Percentiles rank a stretch among this genome's conserved stretches.
These are phyloP conservation scores for Eupeodes latifasciatus DNA, from an alignment of 2,888 invertebrate species.

Conservation along the genomic window DNA sequence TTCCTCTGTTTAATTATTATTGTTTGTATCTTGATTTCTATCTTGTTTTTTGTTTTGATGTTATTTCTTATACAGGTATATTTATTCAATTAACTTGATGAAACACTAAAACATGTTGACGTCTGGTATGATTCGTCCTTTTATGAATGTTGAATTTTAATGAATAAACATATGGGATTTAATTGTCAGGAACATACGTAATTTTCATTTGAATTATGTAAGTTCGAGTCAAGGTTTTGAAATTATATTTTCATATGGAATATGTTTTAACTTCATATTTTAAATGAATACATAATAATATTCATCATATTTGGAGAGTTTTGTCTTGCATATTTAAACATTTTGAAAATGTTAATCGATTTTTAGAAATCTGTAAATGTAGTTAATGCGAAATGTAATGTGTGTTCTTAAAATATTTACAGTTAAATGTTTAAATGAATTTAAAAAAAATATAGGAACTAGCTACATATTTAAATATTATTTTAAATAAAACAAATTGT, in stretches of 20 bases:
- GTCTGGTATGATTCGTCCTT: constrained; percentile 2
- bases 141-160: neutral
- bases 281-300: too few species aligned
- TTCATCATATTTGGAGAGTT: too few species aligned
- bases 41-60: neutral
- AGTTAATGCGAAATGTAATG: too few species aligned
- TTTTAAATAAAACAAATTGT: too few species aligned
- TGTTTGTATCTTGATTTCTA: neutral
- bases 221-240: neutral
- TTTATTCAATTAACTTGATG: neutral
- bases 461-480: too few species aligned
- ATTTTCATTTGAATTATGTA: constrained; percentile 18
- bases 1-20: neutral
- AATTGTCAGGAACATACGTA: neutral
- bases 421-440: too few species aligned
- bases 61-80: neutral
- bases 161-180: neutral
- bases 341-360: too few species aligned
- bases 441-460: too few species aligned
- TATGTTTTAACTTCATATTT: too few species aligned
- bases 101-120: neutral
- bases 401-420: too few species aligned
- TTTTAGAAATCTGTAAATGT: too few species aligned
- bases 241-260: neutral
- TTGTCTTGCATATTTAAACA: too few species aligned